phyloP scores from a whole-genome alignment of 2,797 vertebrate species.

The Acomys russatus region DNA sequence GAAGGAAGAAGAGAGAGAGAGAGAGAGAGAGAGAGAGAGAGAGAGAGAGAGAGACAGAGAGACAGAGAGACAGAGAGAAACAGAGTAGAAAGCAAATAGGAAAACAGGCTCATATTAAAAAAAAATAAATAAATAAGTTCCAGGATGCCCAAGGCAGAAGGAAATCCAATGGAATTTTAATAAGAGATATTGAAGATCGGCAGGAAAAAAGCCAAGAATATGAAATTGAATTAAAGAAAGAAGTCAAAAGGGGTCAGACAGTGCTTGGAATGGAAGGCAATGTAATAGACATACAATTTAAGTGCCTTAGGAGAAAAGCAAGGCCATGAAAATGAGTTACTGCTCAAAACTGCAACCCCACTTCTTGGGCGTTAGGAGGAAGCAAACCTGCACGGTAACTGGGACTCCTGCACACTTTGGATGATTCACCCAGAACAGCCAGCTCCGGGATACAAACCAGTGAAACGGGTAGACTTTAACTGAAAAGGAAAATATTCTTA shows the following conservation, averaged over 20 bases:
- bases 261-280: not conserved
- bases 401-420: not conserved
- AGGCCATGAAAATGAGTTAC: not conserved
- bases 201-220: slow-evolving; percentile 16
- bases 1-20: accelerated
- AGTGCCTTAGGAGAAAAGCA: not conserved
- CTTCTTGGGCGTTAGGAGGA: not conserved
- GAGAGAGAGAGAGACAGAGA: not conserved
- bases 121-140: slow-evolving; percentile 41
- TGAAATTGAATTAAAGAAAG: slow-evolving; percentile 51
- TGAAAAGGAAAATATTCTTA: not conserved
- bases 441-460: not conserved
- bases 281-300: not conserved
- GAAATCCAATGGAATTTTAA: slow-evolving; percentile 59
- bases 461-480: not conserved
- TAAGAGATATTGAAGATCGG: slow-evolving; percentile 26
- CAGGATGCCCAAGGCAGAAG: slow-evolving; percentile 12
- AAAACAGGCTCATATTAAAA: slow-evolving; percentile 19
- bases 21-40: accelerated
- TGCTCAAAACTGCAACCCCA: not conserved
- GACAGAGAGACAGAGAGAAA: not conserved
- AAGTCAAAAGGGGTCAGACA: not conserved
- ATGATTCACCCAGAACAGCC: not conserved
- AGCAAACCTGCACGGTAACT: no score
- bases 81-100: not conserved